Percentiles rank a stretch among this genome's conserved stretches.
These are phyloP conservation scores for Pseudomyrmex pallidus DNA, from an alignment of 1,140 invertebrate species.

Conservation along the genomic window DNA sequence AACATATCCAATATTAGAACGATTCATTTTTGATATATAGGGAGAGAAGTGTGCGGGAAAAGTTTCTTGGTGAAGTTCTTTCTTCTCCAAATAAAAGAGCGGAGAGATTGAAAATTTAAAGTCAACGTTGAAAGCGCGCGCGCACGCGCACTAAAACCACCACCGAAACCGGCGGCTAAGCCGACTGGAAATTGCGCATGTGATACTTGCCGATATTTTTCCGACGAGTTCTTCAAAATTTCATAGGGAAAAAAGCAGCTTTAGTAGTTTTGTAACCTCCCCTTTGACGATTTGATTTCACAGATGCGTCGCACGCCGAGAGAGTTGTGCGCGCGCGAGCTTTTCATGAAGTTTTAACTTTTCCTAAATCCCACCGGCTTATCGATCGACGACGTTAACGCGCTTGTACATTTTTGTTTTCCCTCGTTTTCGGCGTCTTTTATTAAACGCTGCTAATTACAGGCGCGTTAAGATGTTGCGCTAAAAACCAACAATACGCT, in stretches of 20 bases:
- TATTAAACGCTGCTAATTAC: constrained; percentile 26
- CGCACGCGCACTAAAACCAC: too few relatives aligned
- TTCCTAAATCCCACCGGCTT: neutral
- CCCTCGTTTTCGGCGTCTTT: neutral
- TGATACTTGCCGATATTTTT: constrained; percentile 4
- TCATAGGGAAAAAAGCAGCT: neutral
- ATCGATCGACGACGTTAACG: neutral
- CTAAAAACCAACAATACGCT: neutral
- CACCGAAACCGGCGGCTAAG: too few relatives aligned
- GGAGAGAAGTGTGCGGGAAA: neutral
- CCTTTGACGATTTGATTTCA: neutral
- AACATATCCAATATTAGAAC: neutral
- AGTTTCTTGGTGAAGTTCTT: neutral
- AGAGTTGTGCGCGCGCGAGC: neutral
- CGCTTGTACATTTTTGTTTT: neutral
- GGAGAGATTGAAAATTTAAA: neutral
- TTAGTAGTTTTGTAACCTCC: neutral
- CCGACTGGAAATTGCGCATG: neutral
- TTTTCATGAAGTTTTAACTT: constrained; percentile 24
- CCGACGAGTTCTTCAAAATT: neutral
- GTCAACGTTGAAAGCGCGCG: neutral
- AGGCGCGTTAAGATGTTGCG: too few relatives aligned
- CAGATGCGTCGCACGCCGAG: neutral
- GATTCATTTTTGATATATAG: neutral
- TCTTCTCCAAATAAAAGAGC: neutral